Conservation (phyloP, 2,888 invertebrate species). For the Torymus tubicola region DNA sequence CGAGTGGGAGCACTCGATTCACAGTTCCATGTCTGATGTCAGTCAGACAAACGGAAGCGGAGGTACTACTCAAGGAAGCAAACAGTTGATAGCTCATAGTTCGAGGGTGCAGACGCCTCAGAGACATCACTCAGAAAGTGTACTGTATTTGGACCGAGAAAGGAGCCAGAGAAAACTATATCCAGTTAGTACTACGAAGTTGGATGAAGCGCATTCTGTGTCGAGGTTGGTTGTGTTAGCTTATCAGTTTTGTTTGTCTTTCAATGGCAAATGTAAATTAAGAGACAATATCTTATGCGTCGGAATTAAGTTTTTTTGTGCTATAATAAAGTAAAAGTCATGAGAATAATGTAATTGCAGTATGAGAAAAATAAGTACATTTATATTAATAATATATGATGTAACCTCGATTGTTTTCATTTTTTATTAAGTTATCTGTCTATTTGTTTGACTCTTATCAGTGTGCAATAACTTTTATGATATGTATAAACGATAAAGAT, state of each 20-base stretch:
- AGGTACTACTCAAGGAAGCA: conserved; percentile 64
- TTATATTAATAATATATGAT: no score
- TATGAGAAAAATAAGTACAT: no score
- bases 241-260: no score
- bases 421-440: conserved; percentile 17
- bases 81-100: conserved; percentile 86
- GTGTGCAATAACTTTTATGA: conserved; percentile 28
- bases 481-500: conserved; percentile 20
- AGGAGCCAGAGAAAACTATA: conserved; percentile 81
- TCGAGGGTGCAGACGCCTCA: conserved; percentile 87
- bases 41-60: conserved; percentile 65
- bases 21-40: conserved; percentile 72
- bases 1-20: conserved; percentile 60
- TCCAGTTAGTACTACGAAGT: conserved; percentile 83
- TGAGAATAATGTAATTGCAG: no score
- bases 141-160: conserved; percentile 82
- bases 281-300: no score
- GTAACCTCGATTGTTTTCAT: no score
- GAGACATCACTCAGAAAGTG: conserved; percentile 87
- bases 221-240: conserved; percentile 45
- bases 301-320: no score
- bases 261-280: no score
- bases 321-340: no score
- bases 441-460: conserved; percentile 44
- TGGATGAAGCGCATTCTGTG: conserved; percentile 67